Evolutionary conservation across 92 coral and sea anemone genomes (phyloP), one percentile per base, ranked within the genome.

Genomic region (Actinernus sp.): DNA sequence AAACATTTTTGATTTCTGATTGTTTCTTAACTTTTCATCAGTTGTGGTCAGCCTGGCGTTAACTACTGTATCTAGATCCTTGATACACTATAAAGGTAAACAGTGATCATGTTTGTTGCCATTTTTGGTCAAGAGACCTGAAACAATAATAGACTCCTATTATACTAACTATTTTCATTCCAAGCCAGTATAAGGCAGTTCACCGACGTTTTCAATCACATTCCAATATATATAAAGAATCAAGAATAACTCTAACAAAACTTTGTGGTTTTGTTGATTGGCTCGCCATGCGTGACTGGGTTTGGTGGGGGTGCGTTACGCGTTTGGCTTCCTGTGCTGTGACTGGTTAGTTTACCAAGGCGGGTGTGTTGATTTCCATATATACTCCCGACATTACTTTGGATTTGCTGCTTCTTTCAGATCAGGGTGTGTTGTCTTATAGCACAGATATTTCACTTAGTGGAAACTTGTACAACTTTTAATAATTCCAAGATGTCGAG

Each of bases 361-460:
- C 18, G 52, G 52, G 18, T 14, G 10, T 45, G 52, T 45, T 45
- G 52, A 45, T 45, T 45, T 45, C 52, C 52, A 45, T 45, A 45
- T 45, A 5, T 36, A 36, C 7, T n/a, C n/a, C n/a, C n/a, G n/a
- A n/a, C n/a, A n/a, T n/a, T n/a, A n/a, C n/a, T n/a, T n/a, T n/a
- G 41, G 7, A 7, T 14, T 36, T 36, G 41, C 41, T 36, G 14
- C 41, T 36, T 36, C 8, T 36, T 7, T 36, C 14, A 7, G 14
- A 7, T 36, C 41, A 36, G 41, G 41, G 41, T 36, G 41, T 36
- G 41, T 36, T 36, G 41, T 36, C 41, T 7, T 7, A 7, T n/a
- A n/a, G n/a, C n/a, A n/a, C n/a, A n/a, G n/a, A n/a, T n/a, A n/a
- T n/a, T n/a, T n/a, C n/a, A n/a, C n/a, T n/a, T n/a, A n/a, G n/a